Conservation (phyloP, 2,797 vertebrate genomes). For the Argya squamiceps region DNA sequence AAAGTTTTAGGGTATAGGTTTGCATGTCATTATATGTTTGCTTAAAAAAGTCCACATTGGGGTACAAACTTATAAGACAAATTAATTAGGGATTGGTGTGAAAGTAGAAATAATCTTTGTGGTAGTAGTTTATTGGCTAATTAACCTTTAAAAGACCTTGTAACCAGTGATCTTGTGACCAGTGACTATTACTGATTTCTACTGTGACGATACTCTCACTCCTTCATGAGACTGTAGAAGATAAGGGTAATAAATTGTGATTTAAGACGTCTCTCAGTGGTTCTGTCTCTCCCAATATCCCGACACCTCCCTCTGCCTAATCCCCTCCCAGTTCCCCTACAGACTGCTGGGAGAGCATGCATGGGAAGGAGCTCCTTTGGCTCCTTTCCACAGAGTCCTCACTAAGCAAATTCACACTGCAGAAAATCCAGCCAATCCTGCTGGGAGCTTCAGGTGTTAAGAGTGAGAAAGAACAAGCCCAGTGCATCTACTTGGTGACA, state of each 20-base stretch:
- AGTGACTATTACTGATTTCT: neutral
- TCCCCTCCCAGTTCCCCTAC: neutral
- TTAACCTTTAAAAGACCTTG: neutral
- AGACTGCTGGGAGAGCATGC: neutral
- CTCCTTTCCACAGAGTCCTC: neutral
- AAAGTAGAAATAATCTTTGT: neutral
- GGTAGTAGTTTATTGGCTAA: neutral
- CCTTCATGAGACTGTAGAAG: neutral
- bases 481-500: neutral
- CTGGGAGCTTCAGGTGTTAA: neutral
- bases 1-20: neutral
- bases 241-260: neutral
- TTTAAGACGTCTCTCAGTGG: neutral
- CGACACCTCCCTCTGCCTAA: neutral
- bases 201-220: neutral
- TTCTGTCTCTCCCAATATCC: neutral
- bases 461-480: neutral
- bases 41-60: neutral
- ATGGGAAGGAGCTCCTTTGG: neutral
- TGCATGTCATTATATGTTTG: neutral
- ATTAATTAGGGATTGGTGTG: neutral
- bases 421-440: neutral
- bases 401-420: neutral
- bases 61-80: neutral
- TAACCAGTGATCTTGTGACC: neutral